Base-by-base conservation (phyloP, 2,797 vertebrate species). In the Avahi laniger region DNA sequence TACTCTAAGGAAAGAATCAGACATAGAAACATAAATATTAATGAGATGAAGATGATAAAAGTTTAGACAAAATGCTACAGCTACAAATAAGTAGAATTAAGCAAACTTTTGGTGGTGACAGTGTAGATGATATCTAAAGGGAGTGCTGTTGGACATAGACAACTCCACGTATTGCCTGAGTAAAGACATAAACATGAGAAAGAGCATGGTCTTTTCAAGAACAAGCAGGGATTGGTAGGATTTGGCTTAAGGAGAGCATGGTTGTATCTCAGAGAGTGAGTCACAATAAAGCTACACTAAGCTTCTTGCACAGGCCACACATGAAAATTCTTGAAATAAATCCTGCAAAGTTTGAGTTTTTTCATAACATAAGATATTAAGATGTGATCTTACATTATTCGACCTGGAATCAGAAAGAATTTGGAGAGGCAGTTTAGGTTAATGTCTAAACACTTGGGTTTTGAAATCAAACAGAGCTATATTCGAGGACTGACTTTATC, bases 371-470 rank as follows among this genome's bases (percentile, higher is more conserved):
- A 78, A 41, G 10, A 78, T 54, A 73, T 35, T 38, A 57, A 65
- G 7, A 90, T 72, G 5, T 38, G 38, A 59, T 18, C 8, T 81
- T 87, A 7, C 4, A 13, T 88, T 67, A 61, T 93, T 5, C 5
- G 73, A n/a, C 7, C 88, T 10, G 43, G 5, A 83, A 78, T 88
- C 26, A 63, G 20, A 54, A 89, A 76, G 30, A 85, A 46, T 96
- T 86, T 89, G 17, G 30, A 89, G 5, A 92, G 18, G 3, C 3
- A 67, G 9, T 48, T 72, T 85, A 87, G 5, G 8, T 81, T 84
- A 92, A 63, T 35, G 2, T 73, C 84, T 72, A 90, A 88, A 52
- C 33, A 61, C 12, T 50, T 63, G 10, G 28, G 43, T 41, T 83
- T n/a, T 92, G 30, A 92, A 89, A 48, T 86, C 14, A 72, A 83